Conservation (phyloP, 1,140 invertebrate species). For the Drosophila murphyi region DNA sequence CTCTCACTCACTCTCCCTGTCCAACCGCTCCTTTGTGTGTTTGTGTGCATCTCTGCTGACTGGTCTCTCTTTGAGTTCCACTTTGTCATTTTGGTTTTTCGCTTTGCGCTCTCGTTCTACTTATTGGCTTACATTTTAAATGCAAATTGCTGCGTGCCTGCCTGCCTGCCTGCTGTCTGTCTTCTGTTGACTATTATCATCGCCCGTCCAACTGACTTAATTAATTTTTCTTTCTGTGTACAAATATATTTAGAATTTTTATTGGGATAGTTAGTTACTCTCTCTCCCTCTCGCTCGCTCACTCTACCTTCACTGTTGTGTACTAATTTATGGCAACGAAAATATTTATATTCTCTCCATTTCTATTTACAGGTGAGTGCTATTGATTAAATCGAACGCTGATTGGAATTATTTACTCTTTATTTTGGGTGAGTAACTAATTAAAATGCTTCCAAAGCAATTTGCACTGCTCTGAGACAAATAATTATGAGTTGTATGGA, state of each 20-base stretch:
- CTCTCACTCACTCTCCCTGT: background rate
- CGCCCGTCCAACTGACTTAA: constrained; percentile 48
- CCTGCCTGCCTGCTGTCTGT: background rate
- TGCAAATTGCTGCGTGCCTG: constrained; percentile 44
- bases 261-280: constrained; percentile 21
- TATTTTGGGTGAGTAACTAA: constrained; percentile 19
- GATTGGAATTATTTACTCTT: constrained; percentile 5
- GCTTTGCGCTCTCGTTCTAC: constrained; percentile 36
- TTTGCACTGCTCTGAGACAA: background rate
- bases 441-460: background rate
- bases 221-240: constrained; percentile 49
- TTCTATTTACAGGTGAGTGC: constrained; percentile 35
- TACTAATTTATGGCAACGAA: constrained; percentile 33
- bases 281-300: constrained; percentile 1
- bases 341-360: constrained; percentile 3
- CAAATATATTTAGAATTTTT: constrained; percentile 6
- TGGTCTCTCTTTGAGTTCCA: constrained; percentile 17
- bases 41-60: constrained; percentile 1
- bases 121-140: constrained; percentile 69
- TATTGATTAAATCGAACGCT: constrained; percentile 20
- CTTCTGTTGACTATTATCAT: constrained; percentile 35
- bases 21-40: constrained; percentile 10
- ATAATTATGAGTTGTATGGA: no score
- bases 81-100: constrained; percentile 35
- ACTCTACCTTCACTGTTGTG: background rate